Conservation (phyloP, 1,140 invertebrate genomes). For the Drosophila seguyi region DNA sequence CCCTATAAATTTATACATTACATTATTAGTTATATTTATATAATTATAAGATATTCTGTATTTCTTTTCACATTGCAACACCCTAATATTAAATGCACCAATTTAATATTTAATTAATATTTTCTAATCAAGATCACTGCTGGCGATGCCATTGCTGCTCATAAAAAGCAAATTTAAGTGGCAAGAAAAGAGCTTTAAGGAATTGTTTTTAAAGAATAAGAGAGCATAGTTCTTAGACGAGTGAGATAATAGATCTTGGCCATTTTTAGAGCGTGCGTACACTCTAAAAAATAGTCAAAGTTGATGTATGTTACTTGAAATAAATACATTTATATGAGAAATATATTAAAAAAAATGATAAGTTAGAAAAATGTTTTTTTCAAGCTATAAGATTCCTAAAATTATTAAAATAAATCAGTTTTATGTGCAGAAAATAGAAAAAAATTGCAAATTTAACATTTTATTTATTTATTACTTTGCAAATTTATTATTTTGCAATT, state of each 20-base stretch:
- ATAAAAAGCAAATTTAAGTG: constrained; percentile 5
- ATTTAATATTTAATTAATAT: neutral
- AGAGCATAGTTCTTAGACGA: neutral
- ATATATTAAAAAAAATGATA: neutral
- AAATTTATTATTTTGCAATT: no score
- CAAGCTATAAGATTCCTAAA: neutral
- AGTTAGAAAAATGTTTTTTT: neutral
- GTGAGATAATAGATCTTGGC: neutral
- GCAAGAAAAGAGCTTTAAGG: neutral
- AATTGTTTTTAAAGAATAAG: neutral
- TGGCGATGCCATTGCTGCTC: neutral
- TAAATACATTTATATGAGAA: neutral
- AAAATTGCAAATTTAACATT: no score
- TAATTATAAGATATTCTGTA: neutral
- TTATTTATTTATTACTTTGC: no score
- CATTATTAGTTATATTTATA: no score
- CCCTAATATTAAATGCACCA: neutral
- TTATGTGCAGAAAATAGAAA: no score
- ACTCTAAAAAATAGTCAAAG: neutral
- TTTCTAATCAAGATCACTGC: constrained; percentile 10
- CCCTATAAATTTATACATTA: no score
- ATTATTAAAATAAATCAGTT: no score
- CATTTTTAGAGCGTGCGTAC: neutral
- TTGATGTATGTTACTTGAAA: neutral
- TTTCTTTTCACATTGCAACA: neutral